These are phyloP conservation scores for Chaenogobius annularis DNA, from an alignment of 2,113 vertebrate genomes.

Conservation along the genomic window DNA sequence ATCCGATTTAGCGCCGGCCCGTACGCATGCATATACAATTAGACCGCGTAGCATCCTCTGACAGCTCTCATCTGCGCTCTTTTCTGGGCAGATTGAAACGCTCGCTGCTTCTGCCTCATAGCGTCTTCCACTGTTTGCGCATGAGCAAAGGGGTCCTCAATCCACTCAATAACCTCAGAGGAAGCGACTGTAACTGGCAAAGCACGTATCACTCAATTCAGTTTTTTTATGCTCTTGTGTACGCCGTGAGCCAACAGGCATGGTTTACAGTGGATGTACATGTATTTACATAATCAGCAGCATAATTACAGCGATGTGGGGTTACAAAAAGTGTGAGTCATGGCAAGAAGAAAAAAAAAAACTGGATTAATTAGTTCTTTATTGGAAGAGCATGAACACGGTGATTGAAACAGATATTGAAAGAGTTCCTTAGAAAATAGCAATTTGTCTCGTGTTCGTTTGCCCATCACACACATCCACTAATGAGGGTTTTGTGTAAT, in stretches of 20 bases:
- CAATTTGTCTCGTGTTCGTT: not conserved
- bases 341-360: not conserved
- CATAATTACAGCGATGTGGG: slow-evolving; percentile 4
- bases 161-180: not conserved
- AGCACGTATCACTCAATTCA: not conserved
- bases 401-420: not conserved
- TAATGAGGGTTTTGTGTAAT: not conserved
- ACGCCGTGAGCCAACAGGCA: slow-evolving; percentile 6
- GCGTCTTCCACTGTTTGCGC: not conserved
- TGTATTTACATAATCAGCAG: slow-evolving; percentile 6
- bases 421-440: not conserved
- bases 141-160: not conserved
- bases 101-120: not conserved
- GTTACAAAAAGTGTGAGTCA: slow-evolving; percentile 2
- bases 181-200: not conserved
- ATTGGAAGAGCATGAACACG: not conserved
- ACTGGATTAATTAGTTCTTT: not conserved
- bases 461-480: not conserved
- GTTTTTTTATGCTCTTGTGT: not conserved
- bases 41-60: not conserved
- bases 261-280: slow-evolving; percentile 2
- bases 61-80: not conserved
- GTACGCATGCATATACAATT: slow-evolving; percentile 6
- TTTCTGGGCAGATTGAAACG: not conserved
- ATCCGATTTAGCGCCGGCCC: not conserved